Conservation (phyloP, 2,888 invertebrate species). For the Choristoneura rosaceana region DNA sequence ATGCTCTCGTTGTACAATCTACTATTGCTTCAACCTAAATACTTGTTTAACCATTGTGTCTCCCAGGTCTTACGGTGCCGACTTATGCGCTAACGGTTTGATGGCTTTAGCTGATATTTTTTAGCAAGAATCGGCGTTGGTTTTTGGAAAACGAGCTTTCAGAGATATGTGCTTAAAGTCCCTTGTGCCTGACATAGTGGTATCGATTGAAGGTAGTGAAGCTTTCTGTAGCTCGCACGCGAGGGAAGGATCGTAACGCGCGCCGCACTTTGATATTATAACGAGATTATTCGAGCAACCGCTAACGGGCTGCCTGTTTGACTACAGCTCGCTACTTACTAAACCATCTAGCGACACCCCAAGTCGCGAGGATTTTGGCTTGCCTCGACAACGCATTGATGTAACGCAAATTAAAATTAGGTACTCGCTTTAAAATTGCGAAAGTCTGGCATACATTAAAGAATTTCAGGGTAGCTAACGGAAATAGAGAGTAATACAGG, state of each 20-base stretch:
- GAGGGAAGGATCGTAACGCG: constrained; percentile 72
- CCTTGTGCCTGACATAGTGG: constrained; percentile 67
- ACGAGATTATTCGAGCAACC: constrained; percentile 68
- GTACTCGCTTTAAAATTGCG: constrained; percentile 11
- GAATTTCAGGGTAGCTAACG: constrained; percentile 1
- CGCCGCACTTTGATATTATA: constrained; percentile 72
- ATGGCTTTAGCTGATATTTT: constrained; percentile 65
- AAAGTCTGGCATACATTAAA: constrained; percentile 12
- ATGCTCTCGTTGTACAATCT: no score
- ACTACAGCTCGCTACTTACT: constrained; percentile 47
- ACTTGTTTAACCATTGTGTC: constrained; percentile 46
- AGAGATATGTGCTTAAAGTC: constrained; percentile 69
- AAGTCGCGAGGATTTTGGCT: constrained; percentile 19
- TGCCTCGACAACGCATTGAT: constrained; percentile 6
- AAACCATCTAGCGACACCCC: constrained; percentile 33
- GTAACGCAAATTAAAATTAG: constrained; percentile 10
- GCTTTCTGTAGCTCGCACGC: constrained; percentile 76
- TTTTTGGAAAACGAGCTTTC: constrained; percentile 66
- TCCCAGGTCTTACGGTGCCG: constrained; percentile 51
- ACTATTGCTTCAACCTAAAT: constrained; percentile 17
- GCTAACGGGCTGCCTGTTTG: constrained; percentile 57
- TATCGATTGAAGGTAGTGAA: constrained; percentile 75
- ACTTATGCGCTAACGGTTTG: constrained; percentile 62
- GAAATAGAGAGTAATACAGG: background rate
- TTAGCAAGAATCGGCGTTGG: constrained; percentile 56